Base-by-base conservation (phyloP, 1,140 invertebrate species). In the Venustaconcha ellipsiformis region DNA sequence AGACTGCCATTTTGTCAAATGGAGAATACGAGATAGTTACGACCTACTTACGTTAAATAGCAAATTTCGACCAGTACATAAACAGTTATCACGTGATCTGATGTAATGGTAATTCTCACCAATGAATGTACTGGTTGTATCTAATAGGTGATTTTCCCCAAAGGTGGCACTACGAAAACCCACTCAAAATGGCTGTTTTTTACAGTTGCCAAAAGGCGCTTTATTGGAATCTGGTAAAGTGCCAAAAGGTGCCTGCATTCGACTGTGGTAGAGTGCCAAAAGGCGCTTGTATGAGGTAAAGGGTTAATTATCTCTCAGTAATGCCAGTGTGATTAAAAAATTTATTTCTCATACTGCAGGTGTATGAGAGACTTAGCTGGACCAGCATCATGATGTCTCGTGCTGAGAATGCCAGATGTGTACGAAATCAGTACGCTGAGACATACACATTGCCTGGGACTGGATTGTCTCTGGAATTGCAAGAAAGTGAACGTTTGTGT, bases 301-400 rank as follows among this genome's bases (percentile, higher is more conserved):
- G 23, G 23, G 63, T n/a, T n/a, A n/a, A n/a, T 14, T 18, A 71
- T 73, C 15, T 68, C 17, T 77, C 58, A 57, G 14, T 23, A 14
- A 26, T 17, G 26, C 4, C 64, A 17, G 12, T 59, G 14, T 14
- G 1, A 18, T n/a, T 18, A 4, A 59, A 14, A 30, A 48, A 48
- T 48, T 48, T 6, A 48, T 5, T 66, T 58, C 56, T 69, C 11
- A 20, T 57, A 60, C 68, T 81, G 14, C 80, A 92, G 92, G 92
- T 98, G 0, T 99, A 99, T 91, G 96, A 98, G 88, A 92, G 97
- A 84, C 94, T 96, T 37, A 97, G 98, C 92, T 93, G 98, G 78
- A 99, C 98, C 85, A 92, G 94, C 76, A 92, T 97, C 23, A 90
- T 96, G 2, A 95, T 97, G 95, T 97, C 96, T 5, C 94, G 96